Conservation (phyloP, 2,113 vertebrate genomes). For the Ammospiza caudacuta region DNA sequence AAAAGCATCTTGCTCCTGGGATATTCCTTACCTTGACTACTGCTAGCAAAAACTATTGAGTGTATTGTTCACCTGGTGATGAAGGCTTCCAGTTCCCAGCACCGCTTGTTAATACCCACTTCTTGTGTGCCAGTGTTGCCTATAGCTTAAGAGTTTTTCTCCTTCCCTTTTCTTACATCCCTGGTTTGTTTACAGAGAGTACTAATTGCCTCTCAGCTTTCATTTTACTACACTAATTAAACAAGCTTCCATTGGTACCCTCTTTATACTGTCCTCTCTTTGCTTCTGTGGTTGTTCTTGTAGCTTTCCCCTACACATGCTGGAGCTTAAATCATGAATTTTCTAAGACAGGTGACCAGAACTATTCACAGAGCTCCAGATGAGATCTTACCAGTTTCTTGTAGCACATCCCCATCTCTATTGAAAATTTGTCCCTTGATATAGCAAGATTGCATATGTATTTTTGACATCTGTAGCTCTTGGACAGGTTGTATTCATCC, state of each 20-base stretch:
- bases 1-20: not conserved
- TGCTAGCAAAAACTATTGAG: not conserved
- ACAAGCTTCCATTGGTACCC: not conserved
- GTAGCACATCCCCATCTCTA: not conserved
- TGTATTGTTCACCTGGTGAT: not conserved
- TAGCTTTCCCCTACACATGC: not conserved
- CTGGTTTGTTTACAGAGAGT: not conserved
- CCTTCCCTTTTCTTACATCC: not conserved
- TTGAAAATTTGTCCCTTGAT: not conserved
- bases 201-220: not conserved
- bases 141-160: not conserved
- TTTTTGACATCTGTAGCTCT: not conserved
- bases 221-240: slow-evolving; percentile 6
- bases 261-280: not conserved
- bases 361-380: not conserved
- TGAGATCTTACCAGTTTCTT: not conserved
- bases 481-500: not conserved
- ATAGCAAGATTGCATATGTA: not conserved
- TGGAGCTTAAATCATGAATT: not conserved
- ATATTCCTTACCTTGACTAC: not conserved
- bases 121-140: not conserved
- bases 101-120: not conserved
- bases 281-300: not conserved
- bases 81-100: not conserved
- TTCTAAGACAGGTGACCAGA: not conserved